Conservation (phyloP, 2,113 vertebrate genomes). For the Bufo gargarizans region DNA sequence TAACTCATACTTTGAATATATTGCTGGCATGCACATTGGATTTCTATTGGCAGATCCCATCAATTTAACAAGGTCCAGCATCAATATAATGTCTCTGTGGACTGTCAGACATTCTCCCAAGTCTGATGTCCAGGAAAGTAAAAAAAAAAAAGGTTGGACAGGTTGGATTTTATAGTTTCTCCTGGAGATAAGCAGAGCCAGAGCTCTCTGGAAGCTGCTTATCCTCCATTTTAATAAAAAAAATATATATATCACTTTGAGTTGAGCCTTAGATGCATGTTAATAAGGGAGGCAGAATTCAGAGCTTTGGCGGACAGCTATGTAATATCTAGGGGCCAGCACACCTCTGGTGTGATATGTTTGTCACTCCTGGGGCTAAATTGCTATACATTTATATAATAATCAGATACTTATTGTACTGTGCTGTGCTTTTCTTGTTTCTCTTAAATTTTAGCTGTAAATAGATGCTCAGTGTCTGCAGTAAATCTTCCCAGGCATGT, state of each 20-base stretch:
- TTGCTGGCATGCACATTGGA: not conserved
- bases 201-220: not conserved
- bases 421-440: slow-evolving; percentile 8
- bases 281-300: not conserved
- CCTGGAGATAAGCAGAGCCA: not conserved
- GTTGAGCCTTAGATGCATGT: not conserved
- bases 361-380: not conserved
- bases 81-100: not conserved
- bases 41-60: not conserved
- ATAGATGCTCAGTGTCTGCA: slow-evolving; percentile 96
- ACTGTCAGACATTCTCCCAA: not conserved
- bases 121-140: not conserved
- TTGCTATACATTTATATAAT: not conserved
- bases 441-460: slow-evolving; percentile 82
- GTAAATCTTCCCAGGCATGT: slow-evolving; percentile 99
- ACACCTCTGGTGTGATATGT: not conserved
- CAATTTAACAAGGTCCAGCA: not conserved
- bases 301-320: not conserved
- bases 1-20: not conserved
- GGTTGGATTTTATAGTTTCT: not conserved
- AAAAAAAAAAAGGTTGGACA: not conserved
- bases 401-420: slow-evolving; percentile 1
- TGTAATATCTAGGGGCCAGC: not conserved
- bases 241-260: not conserved
- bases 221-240: not conserved